A percentile compares a stretch with the other conserved stretches of the same genome.
Conservation (phyloP, 1,140 invertebrate genomes). For the Aphidius ervi region DNA sequence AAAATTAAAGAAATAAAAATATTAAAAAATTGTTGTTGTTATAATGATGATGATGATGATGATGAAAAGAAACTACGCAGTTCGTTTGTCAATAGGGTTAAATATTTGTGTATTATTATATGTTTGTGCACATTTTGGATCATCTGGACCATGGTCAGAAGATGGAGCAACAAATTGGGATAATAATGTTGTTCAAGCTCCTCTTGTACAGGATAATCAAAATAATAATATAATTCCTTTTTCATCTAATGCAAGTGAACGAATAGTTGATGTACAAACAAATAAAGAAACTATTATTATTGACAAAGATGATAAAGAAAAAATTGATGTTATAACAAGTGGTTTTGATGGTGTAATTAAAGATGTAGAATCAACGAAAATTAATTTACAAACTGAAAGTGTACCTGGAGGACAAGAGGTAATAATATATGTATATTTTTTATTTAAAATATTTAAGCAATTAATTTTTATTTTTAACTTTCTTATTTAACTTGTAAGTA, state of each 20-base stretch:
- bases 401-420: not conserved
- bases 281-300: constrained; percentile 10
- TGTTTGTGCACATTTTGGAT: constrained; percentile 57
- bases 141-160: constrained; percentile 49
- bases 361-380: constrained; percentile 1
- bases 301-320: not conserved
- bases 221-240: constrained; percentile 30
- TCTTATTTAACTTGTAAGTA: not conserved
- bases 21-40: not conserved
- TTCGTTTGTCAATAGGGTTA: constrained; percentile 68
- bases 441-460: not conserved
- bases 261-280: not conserved
- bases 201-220: constrained; percentile 37
- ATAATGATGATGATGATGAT: constrained; percentile 39
- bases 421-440: not conserved
- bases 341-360: not conserved
- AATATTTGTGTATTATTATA: constrained; percentile 69
- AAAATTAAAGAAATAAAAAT: not conserved
- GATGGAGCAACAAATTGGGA: constrained; percentile 38
- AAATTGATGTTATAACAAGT: not conserved
- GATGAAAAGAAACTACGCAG: constrained; percentile 65
- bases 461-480: not conserved
- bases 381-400: not conserved
- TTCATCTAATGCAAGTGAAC: constrained; percentile 17
- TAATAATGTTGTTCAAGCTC: constrained; percentile 34